Percentiles rank a stretch among this genome's conserved stretches.
phyloP scores from a whole-genome alignment of 2,113 vertebrate species.

The Zootoca vivipara region DNA sequence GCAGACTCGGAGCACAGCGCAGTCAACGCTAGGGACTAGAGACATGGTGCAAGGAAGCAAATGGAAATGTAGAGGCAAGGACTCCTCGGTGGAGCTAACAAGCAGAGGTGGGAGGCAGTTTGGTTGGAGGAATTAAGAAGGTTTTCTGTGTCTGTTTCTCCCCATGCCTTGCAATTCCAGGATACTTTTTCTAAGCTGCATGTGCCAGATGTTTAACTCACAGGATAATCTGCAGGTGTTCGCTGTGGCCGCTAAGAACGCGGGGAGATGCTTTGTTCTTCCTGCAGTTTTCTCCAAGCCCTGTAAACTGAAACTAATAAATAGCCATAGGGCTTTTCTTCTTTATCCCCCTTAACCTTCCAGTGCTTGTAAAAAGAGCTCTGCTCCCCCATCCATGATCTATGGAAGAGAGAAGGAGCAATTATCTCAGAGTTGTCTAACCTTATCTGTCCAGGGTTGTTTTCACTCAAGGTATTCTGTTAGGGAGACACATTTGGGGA shows the following conservation, averaged over 20 bases:
- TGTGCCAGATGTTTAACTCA: background rate
- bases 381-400: background rate
- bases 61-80: constrained; percentile 56
- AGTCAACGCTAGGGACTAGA: constrained; percentile 34
- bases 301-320: background rate
- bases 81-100: constrained; percentile 30
- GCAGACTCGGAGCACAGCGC: constrained; percentile 42
- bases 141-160: background rate
- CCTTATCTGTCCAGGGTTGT: no score
- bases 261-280: background rate
- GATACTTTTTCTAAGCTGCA: constrained; percentile 31
- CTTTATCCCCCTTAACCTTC: background rate
- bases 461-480: no score
- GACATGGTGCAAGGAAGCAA: constrained; percentile 11
- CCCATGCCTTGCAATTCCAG: constrained; percentile 21
- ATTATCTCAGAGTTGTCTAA: no score
- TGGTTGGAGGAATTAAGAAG: constrained; percentile 58
- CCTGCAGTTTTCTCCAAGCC: background rate
- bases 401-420: no score
- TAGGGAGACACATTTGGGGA: no score
- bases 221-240: background rate
- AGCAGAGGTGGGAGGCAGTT: constrained; percentile 1
- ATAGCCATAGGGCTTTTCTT: background rate
- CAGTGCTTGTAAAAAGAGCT: background rate
- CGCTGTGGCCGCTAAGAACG: background rate